phyloP scores from a whole-genome alignment of 2,797 vertebrate species.

The Naso thynnoides region DNA sequence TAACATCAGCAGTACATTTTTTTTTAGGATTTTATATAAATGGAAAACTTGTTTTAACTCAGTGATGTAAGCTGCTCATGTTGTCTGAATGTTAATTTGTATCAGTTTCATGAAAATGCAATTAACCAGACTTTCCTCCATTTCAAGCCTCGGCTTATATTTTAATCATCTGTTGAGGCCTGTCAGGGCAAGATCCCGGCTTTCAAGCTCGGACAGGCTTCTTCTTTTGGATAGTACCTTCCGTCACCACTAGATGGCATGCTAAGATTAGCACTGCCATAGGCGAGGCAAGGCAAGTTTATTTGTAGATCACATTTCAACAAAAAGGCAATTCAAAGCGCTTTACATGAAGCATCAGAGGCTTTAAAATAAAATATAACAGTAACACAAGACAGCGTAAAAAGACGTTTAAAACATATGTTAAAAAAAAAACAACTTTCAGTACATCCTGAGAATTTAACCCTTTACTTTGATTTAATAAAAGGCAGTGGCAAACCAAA shows the following conservation, averaged over 20 bases:
- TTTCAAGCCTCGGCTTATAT: conserved; percentile 31
- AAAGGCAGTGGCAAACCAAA: too few species aligned
- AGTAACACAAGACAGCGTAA: too few species aligned
- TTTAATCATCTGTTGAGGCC: conserved; percentile 20
- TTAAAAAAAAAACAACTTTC: too few species aligned
- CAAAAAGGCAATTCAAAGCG: too few species aligned
- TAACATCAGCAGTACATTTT: conserved; percentile 34
- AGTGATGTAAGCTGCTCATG: not conserved
- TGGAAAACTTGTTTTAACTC: conserved; percentile 3
- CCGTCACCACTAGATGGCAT: conserved; percentile 80
- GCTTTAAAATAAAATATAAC: too few species aligned
- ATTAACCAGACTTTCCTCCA: conserved; percentile 29
- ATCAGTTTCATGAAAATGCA: conserved; percentile 11
- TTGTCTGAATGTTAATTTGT: conserved; percentile 24
- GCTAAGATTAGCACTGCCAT: conserved; percentile 61
- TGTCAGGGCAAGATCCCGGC: conserved; percentile 13
- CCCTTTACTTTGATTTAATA: too few species aligned
- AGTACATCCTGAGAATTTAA: too few species aligned
- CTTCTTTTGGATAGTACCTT: not conserved
- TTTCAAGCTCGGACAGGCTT: not conserved
- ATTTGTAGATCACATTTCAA: too few species aligned
- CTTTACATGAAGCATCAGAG: too few species aligned
- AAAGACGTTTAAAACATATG: too few species aligned
- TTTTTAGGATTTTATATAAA: conserved; percentile 10
- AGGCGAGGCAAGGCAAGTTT: too few species aligned